These are phyloP conservation scores for Papilio aristodemus DNA, from an alignment of 1,140 invertebrate genomes.

Conservation along the genomic window DNA sequence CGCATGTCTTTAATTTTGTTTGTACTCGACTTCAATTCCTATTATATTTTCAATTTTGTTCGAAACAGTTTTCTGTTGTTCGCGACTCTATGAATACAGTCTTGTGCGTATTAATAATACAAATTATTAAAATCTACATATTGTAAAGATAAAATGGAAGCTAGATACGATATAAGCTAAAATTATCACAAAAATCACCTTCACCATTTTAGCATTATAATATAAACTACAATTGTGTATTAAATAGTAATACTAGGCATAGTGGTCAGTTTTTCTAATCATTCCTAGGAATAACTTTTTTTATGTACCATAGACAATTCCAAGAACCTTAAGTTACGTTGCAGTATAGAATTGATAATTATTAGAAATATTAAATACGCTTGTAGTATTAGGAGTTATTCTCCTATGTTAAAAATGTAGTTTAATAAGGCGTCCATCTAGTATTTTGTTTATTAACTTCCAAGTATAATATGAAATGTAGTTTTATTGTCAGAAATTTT, in stretches of 20 bases:
- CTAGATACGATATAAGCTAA: slow-evolving; percentile 1
- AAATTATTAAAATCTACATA: neutral
- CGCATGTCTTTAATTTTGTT: neutral
- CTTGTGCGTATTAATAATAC: slow-evolving; percentile 4
- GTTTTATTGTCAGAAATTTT: too few species aligned
- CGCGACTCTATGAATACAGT: neutral
- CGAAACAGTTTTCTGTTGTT: neutral
- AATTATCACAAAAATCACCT: slow-evolving; percentile 1
- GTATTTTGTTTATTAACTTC: neutral
- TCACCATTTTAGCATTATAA: neutral
- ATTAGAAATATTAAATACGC: neutral
- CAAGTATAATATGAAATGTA: neutral
- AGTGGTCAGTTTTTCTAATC: neutral
- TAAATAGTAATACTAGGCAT: neutral
- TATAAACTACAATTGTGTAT: slow-evolving; percentile 1
- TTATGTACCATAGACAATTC: slow-evolving; percentile 3
- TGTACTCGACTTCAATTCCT: neutral
- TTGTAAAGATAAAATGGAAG: neutral
- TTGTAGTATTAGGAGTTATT: neutral
- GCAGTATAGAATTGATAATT: too few species aligned
- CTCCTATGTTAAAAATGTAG: neutral
- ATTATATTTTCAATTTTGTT: slow-evolving; percentile 6
- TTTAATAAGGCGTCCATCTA: neutral
- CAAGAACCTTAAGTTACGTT: neutral
- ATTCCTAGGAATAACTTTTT: neutral